Percentiles rank a stretch among this genome's conserved stretches.
phyloP scores from a whole-genome alignment of 2,888 invertebrate genomes.

The Diadegma fenestrale region DNA sequence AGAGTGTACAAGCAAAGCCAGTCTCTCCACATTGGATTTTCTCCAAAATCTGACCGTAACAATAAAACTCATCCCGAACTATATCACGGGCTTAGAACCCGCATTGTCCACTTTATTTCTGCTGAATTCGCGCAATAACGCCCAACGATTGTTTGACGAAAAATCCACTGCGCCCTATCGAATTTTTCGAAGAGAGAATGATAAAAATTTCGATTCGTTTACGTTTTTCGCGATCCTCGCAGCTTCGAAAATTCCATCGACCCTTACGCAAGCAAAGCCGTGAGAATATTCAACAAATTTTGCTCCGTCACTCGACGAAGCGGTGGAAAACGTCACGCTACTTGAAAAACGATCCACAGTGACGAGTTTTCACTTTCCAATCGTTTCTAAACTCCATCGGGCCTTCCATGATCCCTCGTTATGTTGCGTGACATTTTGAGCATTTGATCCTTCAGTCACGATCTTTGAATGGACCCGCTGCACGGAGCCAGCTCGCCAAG shows the following conservation, averaged over 20 bases:
- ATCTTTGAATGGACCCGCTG: not conserved
- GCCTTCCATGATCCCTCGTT: not conserved
- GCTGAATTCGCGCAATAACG: no score
- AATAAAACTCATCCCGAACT: not conserved
- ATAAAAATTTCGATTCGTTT: not conserved
- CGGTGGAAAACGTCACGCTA: not conserved
- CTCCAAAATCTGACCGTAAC: constrained; percentile 21
- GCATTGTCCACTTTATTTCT: not conserved
- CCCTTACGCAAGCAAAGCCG: not conserved
- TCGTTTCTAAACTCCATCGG: not conserved
- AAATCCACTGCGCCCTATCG: no score
- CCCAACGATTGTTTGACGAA: no score
- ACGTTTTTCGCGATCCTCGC: not conserved
- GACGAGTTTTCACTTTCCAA: not conserved
- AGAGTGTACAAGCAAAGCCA: constrained; percentile 4
- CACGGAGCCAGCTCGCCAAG: no score
- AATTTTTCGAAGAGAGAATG: no score
- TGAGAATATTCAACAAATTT: not conserved
- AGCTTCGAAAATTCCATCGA: not conserved
- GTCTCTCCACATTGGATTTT: constrained; percentile 10
- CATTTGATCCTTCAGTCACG: not conserved
- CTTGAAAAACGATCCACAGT: not conserved
- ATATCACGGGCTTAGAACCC: not conserved
- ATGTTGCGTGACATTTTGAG: not conserved
- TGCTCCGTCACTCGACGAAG: not conserved